Evolutionary conservation across 2,888 invertebrate species (phyloP).

Genomic region (Drosophila atroscutellata): DNA sequence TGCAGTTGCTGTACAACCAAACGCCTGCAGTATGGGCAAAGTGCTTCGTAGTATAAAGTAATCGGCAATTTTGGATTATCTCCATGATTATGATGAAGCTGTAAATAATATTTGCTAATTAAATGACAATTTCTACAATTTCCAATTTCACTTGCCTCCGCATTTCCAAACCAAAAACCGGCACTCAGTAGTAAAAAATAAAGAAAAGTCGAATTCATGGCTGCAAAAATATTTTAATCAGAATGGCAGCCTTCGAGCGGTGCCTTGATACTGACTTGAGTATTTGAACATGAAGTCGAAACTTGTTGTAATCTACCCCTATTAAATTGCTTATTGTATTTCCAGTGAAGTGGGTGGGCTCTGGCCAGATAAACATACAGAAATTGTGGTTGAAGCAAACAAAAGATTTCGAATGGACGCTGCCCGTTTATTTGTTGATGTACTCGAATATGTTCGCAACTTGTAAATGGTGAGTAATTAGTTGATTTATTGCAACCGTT

Average conservation of each 20-base stretch:
- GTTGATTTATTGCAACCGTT: background rate
- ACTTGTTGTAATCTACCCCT: slow-evolving; percentile 11
- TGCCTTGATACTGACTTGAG: slow-evolving; percentile 36
- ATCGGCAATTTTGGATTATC: slow-evolving; percentile 45
- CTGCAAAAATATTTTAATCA: background rate
- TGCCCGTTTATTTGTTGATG: background rate
- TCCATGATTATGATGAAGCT: slow-evolving; percentile 19
- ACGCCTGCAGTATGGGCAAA: slow-evolving; percentile 69
- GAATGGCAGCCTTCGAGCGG: slow-evolving; percentile 9
- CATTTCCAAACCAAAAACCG: slow-evolving; percentile 5
- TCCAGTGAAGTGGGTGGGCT: slow-evolving; percentile 5
- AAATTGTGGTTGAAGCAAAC: background rate
- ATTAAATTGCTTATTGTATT: slow-evolving; percentile 19
- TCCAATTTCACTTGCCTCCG: slow-evolving; percentile 14
- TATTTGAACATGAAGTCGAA: slow-evolving; percentile 9
- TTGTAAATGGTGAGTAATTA: background rate
- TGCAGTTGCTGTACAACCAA: slow-evolving; percentile 64
- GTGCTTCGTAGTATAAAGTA: slow-evolving; percentile 73
- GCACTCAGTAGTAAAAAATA: slow-evolving; percentile 17
- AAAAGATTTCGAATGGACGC: background rate
- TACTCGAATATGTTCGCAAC: background rate
- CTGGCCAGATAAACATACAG: no score
- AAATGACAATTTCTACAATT: background rate
- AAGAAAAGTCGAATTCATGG: slow-evolving; percentile 16
- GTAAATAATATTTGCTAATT: slow-evolving; percentile 3